Percentiles rank a stretch among this genome's conserved stretches.
These are phyloP conservation scores for Numenius arquata DNA, from an alignment of 2,113 vertebrate species.

Conservation along the genomic window DNA sequence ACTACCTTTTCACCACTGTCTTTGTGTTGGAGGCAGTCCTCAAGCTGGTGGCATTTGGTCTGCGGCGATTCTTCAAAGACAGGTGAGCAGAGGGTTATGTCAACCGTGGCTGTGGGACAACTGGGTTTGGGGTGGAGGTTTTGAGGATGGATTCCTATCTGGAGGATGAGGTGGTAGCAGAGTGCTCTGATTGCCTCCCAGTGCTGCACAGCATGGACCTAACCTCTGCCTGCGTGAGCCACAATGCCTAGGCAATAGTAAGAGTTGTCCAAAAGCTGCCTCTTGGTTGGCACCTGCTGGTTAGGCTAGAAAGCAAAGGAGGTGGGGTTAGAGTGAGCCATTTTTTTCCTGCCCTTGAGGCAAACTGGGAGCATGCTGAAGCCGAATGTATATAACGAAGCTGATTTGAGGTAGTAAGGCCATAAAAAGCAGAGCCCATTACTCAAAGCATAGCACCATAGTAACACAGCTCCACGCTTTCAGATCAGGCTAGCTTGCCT, in stretches of 20 bases:
- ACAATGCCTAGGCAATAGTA: background rate
- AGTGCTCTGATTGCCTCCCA: background rate
- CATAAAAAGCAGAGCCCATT: constrained; percentile 14
- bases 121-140: background rate
- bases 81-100: constrained; percentile 73
- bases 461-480: constrained; percentile 29
- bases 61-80: constrained; percentile 97
- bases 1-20: constrained; percentile 97
- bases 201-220: background rate
- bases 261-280: background rate
- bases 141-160: background rate
- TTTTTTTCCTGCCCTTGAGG: background rate
- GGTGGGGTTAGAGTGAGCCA: background rate
- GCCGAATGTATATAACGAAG: background rate
- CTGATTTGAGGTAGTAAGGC: background rate
- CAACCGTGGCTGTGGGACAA: background rate
- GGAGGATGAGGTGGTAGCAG: background rate
- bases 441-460: constrained; percentile 28
- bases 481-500: constrained; percentile 44
- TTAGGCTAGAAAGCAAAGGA: constrained; percentile 11
- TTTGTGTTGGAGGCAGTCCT: constrained; percentile 95
- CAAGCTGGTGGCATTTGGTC: constrained; percentile 93
- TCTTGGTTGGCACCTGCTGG: background rate
- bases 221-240: background rate
- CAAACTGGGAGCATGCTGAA: constrained; percentile 30